Evolutionary conservation across 2,888 invertebrate genomes (phyloP).

Genomic region (Platypus cylindrus): DNA sequence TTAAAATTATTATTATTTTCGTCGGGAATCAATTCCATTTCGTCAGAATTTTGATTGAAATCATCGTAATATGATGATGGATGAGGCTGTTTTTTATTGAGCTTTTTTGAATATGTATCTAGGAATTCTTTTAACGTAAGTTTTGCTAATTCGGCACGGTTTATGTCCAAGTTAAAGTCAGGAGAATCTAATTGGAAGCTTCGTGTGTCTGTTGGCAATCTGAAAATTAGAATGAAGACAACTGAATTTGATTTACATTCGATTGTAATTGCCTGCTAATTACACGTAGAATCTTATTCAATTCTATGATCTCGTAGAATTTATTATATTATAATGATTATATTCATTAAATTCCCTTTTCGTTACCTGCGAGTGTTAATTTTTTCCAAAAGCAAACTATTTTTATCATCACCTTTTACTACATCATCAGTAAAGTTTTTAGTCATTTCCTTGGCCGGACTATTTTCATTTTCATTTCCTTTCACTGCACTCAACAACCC

Average conservation of each 20-base stretch:
- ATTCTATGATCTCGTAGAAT: too few species aligned
- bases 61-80: constrained; percentile 1
- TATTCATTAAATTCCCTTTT: too few species aligned
- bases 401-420: neutral
- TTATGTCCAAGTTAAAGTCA: constrained; percentile 23
- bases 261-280: too few species aligned
- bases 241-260: too few species aligned
- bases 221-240: neutral
- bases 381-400: constrained; percentile 18
- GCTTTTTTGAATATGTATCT: constrained; percentile 42
- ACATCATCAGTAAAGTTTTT: constrained; percentile 1
- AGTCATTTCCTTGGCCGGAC: neutral
- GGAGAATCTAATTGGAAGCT: constrained; percentile 17
- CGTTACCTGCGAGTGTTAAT: constrained; percentile 6
- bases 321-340: too few species aligned
- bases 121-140: constrained; percentile 46
- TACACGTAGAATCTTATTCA: too few species aligned
- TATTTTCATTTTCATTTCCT: constrained; percentile 1
- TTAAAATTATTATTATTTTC: constrained; percentile 32
- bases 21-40: constrained; percentile 8
- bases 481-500: constrained; percentile 6
- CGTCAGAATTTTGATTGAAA: constrained; percentile 5
- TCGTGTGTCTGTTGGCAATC: constrained; percentile 1
- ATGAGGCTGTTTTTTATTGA: constrained; percentile 10
- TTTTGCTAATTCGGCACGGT: constrained; percentile 19